These are phyloP conservation scores for Cabera pusaria DNA, from an alignment of 2,888 invertebrate genomes.

Conservation along the genomic window DNA sequence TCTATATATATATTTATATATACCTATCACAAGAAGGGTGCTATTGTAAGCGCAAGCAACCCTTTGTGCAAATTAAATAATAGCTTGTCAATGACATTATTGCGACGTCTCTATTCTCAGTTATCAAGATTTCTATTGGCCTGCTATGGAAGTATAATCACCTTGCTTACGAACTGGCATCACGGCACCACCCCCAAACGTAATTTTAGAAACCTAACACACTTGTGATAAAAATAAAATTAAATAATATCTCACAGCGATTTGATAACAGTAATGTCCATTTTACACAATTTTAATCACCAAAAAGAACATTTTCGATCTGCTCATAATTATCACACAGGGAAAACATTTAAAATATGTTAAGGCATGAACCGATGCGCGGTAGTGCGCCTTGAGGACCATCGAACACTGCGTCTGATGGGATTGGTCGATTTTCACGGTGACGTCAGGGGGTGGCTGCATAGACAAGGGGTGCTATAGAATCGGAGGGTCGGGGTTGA, in stretches of 20 bases:
- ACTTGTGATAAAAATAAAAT: slow-evolving; percentile 61
- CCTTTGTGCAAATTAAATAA: slow-evolving; percentile 42
- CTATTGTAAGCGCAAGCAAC: slow-evolving; percentile 41
- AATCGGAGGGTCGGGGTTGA: slow-evolving; percentile 51
- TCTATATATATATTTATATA: too few relatives aligned
- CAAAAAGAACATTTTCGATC: slow-evolving; percentile 58
- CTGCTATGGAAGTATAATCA: slow-evolving; percentile 51
- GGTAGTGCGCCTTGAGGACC: slow-evolving; percentile 66
- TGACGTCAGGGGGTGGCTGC: slow-evolving; percentile 84
- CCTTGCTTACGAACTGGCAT: slow-evolving; percentile 91
- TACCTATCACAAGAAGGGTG: slow-evolving; percentile 54
- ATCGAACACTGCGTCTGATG: slow-evolving; percentile 77
- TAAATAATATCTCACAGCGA: slow-evolving; percentile 61
- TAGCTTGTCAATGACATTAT: slow-evolving; percentile 34
- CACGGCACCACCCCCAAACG: slow-evolving; percentile 80
- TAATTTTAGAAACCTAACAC: slow-evolving; percentile 67
- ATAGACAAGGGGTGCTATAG: slow-evolving; percentile 68
- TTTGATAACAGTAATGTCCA: slow-evolving; percentile 50
- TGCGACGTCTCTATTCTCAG: too few relatives aligned
- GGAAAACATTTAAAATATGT: slow-evolving; percentile 71
- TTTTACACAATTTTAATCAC: slow-evolving; percentile 69
- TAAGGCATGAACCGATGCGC: slow-evolving; percentile 62
- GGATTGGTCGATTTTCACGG: slow-evolving; percentile 85
- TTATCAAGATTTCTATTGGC: too few relatives aligned
- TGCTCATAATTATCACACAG: slow-evolving; percentile 63